phyloP scores from a whole-genome alignment of 2,113 vertebrate genomes.

The Ciconia boyciana region DNA sequence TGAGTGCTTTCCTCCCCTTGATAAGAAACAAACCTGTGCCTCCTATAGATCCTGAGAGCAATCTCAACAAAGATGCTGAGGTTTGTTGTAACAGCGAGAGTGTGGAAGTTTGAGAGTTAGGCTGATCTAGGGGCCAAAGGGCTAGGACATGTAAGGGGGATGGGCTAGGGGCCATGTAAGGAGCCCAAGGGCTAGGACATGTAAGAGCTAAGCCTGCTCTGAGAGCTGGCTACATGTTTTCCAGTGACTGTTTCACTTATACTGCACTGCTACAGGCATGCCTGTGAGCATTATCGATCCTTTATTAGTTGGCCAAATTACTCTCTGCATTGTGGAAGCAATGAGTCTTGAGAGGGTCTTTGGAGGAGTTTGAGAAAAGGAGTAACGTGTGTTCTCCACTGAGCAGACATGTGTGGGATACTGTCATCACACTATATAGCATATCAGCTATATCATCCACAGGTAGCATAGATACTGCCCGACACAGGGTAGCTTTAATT shows the following conservation, averaged over 20 bases:
- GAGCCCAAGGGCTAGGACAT: too few species aligned
- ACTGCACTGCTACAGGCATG: not conserved
- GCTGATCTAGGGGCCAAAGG: not conserved
- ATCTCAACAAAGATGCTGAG: not conserved
- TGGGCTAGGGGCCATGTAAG: too few species aligned
- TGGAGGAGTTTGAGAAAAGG: not conserved
- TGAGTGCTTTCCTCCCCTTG: not conserved
- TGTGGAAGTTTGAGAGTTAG: not conserved
- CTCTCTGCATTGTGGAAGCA: not conserved
- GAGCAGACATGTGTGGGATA: not conserved
- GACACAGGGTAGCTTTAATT: not conserved
- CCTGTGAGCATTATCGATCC: not conserved
- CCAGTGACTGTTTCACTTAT: not conserved
- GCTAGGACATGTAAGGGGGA: not conserved
- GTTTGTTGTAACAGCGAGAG: not conserved
- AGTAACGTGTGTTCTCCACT: not conserved
- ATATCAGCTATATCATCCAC: not conserved
- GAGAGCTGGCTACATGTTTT: not conserved
- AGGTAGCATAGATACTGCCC: not conserved
- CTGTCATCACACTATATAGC: not conserved
- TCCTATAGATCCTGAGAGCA: not conserved
- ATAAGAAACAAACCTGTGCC: not conserved
- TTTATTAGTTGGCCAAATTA: not conserved
- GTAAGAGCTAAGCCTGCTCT: not conserved
- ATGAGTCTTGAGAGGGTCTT: not conserved